Conservation (phyloP, 2,888 invertebrate genomes). For the Lepetodrilus schrolli region DNA sequence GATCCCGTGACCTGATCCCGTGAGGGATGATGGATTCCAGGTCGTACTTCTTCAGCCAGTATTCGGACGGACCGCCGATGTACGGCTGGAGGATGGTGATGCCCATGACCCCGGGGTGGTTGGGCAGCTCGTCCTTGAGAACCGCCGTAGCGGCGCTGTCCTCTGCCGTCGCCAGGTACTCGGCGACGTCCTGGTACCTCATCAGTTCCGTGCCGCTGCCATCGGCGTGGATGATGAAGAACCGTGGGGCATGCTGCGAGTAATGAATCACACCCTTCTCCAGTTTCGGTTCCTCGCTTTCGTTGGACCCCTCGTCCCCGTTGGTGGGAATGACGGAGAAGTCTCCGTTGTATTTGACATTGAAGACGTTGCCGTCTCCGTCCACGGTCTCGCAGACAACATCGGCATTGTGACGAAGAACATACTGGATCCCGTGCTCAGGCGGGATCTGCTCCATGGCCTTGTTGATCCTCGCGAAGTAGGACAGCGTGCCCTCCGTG, state of each 20-base stretch:
- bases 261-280: constrained; percentile 53
- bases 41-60: constrained; percentile 72
- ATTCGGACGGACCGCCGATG: constrained; percentile 63
- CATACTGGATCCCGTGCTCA: constrained; percentile 63
- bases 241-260: constrained; percentile 71
- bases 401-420: constrained; percentile 70
- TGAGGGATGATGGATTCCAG: constrained; percentile 71
- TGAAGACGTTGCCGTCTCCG: constrained; percentile 70
- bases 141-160: constrained; percentile 71
- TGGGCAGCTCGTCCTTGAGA: constrained; percentile 70
- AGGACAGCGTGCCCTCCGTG: constrained; percentile 59
- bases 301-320: constrained; percentile 54
- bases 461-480: constrained; percentile 63
- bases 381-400: constrained; percentile 71
- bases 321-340: constrained; percentile 56
- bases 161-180: constrained; percentile 70
- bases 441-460: constrained; percentile 60
- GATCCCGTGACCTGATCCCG: constrained; percentile 70
- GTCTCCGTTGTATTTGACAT: constrained; percentile 71
- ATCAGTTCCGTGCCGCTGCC: constrained; percentile 73
- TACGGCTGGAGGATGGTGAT: constrained; percentile 72
- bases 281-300: constrained; percentile 44
- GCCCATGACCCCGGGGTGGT: constrained; percentile 71
- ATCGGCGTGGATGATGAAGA: constrained; percentile 72
- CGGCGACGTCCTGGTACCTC: constrained; percentile 71